Evolutionary conservation across 2,797 vertebrate species (phyloP).

Genomic region (Petrocephalus schoutedeni): DNA sequence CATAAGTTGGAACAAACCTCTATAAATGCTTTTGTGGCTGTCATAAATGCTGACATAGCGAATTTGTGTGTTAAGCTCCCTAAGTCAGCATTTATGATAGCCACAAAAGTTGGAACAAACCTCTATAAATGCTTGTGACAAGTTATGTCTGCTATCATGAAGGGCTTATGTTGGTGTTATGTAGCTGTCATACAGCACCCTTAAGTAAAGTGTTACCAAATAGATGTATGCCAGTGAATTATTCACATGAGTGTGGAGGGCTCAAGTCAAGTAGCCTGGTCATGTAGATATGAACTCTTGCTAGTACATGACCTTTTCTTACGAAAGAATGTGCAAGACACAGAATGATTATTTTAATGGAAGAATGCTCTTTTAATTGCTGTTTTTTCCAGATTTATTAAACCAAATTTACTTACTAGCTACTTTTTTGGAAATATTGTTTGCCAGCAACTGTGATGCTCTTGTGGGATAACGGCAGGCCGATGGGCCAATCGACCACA

Average conservation of each 20-base stretch:
- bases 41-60: no score
- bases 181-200: neutral
- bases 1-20: no score
- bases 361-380: conserved; percentile 36
- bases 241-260: neutral
- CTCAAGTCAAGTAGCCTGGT: no score
- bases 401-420: conserved; percentile 33
- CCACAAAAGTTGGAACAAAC: no score
- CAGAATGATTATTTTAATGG: conserved; percentile 26
- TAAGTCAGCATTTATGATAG: no score
- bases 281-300: conserved; percentile 1
- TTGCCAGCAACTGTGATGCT: neutral
- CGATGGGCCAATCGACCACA: neutral
- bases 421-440: neutral
- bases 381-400: conserved; percentile 54
- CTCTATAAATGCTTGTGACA: no score
- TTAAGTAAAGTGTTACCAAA: neutral
- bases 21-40: no score
- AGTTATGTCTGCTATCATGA: no score
- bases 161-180: no score
- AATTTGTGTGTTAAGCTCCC: no score
- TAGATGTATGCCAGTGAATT: neutral
- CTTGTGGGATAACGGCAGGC: neutral
- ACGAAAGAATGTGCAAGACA: conserved; percentile 30
- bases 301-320: neutral